phyloP scores from a whole-genome alignment of 2,797 vertebrate species.

The Macropodus opercularis region DNA sequence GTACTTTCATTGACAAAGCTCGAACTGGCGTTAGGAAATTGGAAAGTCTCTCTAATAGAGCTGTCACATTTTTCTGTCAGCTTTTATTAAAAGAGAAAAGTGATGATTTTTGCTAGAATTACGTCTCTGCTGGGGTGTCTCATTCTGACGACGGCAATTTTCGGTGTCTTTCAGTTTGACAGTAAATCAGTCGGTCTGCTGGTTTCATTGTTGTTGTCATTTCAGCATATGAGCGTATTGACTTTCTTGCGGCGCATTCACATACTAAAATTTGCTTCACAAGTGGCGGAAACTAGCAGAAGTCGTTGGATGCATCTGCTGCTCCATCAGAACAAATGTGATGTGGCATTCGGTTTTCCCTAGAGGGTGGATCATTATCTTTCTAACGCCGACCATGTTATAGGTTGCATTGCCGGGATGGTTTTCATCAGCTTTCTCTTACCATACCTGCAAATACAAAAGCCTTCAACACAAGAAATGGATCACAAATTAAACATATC shows the following conservation, averaged over 20 bases:
- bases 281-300: too few relatives aligned
- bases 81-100: conserved; percentile 17
- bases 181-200: conserved; percentile 14
- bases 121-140: conserved; percentile 12
- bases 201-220: background rate
- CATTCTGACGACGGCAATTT: conserved; percentile 6
- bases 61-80: conserved; percentile 22
- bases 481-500: background rate
- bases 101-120: conserved; percentile 12
- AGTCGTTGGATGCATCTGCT: background rate
- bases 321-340: background rate
- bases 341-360: background rate
- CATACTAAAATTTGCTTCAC: background rate
- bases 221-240: background rate
- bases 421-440: background rate
- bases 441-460: background rate
- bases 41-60: conserved; percentile 1
- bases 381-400: background rate
- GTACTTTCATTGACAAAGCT: background rate
- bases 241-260: background rate
- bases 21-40: conserved; percentile 8
- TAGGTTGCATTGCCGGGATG: background rate
- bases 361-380: background rate
- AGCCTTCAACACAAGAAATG: background rate
- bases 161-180: conserved; percentile 15